Evolutionary conservation across 2,888 invertebrate genomes (phyloP).

Genomic region (Morpho helenor): DNA sequence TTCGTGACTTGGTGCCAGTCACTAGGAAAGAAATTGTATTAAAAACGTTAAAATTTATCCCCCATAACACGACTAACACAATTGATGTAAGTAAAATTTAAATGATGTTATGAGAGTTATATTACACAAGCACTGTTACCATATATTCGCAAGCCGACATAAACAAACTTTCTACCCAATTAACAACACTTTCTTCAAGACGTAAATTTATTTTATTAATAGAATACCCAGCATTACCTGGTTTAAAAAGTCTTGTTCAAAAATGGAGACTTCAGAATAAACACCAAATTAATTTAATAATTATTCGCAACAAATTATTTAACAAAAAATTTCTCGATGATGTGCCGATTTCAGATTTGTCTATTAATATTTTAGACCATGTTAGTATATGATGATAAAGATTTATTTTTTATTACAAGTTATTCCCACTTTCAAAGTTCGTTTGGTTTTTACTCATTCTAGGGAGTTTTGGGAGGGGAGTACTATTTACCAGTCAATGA

Average conservation of each 20-base stretch:
- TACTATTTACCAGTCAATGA: slow-evolving; percentile 34
- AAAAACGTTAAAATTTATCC: slow-evolving; percentile 37
- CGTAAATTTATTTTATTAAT: slow-evolving; percentile 38
- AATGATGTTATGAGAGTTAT: no score
- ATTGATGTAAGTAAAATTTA: slow-evolving; percentile 34
- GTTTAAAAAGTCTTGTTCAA: slow-evolving; percentile 35
- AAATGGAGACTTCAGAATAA: slow-evolving; percentile 37
- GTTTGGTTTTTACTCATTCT: slow-evolving; percentile 7
- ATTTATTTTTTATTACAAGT: no score
- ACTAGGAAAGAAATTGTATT: slow-evolving; percentile 26
- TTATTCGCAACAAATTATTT: slow-evolving; percentile 36
- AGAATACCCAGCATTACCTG: slow-evolving; percentile 36
- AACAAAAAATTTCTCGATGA: slow-evolving; percentile 34
- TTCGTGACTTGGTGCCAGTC: slow-evolving; percentile 30
- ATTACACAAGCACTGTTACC: slow-evolving; percentile 31
- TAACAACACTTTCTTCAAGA: slow-evolving; percentile 27
- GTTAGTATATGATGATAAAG: slow-evolving; percentile 1
- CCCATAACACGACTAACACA: slow-evolving; percentile 29
- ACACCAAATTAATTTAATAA: slow-evolving; percentile 40
- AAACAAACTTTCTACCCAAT: slow-evolving; percentile 27
- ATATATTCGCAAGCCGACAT: slow-evolving; percentile 35
- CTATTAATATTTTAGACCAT: slow-evolving; percentile 28
- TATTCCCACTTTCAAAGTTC: no score
- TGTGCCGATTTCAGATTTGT: slow-evolving; percentile 41
- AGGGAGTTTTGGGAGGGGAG: slow-evolving; percentile 42